These are phyloP conservation scores for Dendronephthya gigantea DNA, from an alignment of 64 coral and sea anemone species.

Conservation along the genomic window DNA sequence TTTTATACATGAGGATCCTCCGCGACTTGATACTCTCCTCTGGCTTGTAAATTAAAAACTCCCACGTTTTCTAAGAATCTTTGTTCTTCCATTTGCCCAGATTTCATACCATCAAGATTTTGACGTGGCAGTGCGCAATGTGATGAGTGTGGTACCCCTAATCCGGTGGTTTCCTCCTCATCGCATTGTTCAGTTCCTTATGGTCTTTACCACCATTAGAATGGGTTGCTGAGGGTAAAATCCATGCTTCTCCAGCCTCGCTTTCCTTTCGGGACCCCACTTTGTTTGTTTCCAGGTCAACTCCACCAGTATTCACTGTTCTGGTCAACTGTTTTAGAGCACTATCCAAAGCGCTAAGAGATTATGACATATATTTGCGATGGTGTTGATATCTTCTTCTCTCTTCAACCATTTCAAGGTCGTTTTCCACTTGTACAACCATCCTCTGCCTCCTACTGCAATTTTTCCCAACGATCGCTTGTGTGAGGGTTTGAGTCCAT, in stretches of 20 bases:
- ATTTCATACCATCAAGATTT: not conserved
- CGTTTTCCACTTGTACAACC: too few species aligned
- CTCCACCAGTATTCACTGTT: not conserved
- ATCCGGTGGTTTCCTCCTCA: not conserved
- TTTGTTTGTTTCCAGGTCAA: not conserved
- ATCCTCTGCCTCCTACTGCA: too few species aligned
- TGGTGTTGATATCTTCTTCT: too few species aligned
- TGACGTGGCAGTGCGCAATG: not conserved
- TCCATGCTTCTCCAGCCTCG: not conserved
- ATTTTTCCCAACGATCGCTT: too few species aligned
- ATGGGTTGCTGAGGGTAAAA: not conserved
- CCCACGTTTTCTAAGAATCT: too few species aligned
- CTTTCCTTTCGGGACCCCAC: not conserved
- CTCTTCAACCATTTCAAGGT: too few species aligned
- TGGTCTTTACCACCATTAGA: not conserved
- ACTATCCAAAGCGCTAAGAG: not conserved
- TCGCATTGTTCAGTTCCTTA: not conserved
- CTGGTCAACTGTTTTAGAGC: not conserved
- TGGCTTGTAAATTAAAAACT: too few species aligned
- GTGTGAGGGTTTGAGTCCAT: not conserved
- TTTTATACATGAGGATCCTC: too few species aligned
- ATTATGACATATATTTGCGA: not conserved
- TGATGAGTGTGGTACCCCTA: not conserved
- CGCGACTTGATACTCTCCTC: too few species aligned
- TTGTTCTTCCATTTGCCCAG: not conserved